Percentiles rank a stretch among this genome's conserved stretches.
Conservation (phyloP, 1,140 invertebrate species). For the Cephus cinctus region DNA sequence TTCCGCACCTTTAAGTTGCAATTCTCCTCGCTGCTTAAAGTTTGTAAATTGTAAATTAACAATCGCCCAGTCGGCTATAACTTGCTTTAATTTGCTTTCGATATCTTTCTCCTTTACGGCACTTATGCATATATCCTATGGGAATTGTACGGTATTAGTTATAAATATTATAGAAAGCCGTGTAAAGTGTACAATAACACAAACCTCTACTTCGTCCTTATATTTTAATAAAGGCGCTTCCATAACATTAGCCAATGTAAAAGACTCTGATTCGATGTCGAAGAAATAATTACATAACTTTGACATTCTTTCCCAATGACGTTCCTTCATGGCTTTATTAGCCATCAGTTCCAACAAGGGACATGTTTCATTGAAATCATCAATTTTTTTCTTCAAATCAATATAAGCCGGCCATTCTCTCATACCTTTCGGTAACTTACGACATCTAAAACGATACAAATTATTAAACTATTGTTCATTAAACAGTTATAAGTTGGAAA, state of each 20-base stretch:
- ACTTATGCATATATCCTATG: conserved; percentile 84
- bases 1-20: conserved; percentile 76
- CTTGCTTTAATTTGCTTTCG: conserved; percentile 83
- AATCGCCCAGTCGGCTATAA: conserved; percentile 77
- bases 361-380: conserved; percentile 87
- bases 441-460: conserved; percentile 58
- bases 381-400: conserved; percentile 85
- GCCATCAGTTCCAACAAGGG: conserved; percentile 87
- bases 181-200: background rate
- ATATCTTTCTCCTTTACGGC: conserved; percentile 90
- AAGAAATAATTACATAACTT: conserved; percentile 71
- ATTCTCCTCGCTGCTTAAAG: conserved; percentile 85
- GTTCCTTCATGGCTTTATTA: conserved; percentile 84
- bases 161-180: conserved; percentile 2
- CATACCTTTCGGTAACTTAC: conserved; percentile 78
- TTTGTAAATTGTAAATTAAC: conserved; percentile 74
- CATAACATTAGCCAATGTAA: conserved; percentile 78
- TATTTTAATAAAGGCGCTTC: conserved; percentile 79
- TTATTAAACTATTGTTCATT: too few relatives aligned
- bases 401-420: conserved; percentile 87
- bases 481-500: too few relatives aligned
- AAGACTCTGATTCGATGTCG: conserved; percentile 76
- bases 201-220: conserved; percentile 85
- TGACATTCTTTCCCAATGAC: conserved; percentile 82
- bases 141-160: conserved; percentile 5